Conservation (phyloP, 2,113 vertebrate species). For the Eulacestoma nigropectus region DNA sequence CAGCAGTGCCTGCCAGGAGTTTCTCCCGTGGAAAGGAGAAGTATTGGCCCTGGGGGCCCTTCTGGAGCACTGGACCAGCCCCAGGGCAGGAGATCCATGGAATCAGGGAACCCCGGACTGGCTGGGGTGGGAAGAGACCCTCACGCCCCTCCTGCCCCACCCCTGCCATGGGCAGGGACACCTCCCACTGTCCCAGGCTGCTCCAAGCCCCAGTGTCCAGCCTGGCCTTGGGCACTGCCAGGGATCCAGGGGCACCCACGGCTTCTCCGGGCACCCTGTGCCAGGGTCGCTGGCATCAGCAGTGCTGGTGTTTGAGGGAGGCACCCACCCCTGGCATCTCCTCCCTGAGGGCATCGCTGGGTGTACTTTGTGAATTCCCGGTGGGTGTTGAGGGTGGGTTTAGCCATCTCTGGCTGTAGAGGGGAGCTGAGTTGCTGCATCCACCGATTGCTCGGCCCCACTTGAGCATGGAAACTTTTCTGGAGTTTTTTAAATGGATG, state of each 20-base stretch:
- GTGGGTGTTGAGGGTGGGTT: rapidly evolving
- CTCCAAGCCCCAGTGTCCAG: neutral
- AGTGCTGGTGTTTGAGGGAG: rapidly evolving
- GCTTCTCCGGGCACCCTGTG: neutral
- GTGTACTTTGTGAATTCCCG: rapidly evolving
- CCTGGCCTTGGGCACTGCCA: neutral
- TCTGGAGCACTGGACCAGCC: neutral
- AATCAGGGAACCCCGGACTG: neutral
- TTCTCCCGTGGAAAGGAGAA: neutral
- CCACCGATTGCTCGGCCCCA: neutral
- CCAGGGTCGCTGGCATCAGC: neutral
- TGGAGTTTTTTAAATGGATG: neutral
- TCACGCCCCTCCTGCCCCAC: rapidly evolving
- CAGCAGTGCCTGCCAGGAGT: neutral
- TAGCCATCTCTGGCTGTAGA: neutral
- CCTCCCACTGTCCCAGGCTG: neutral
- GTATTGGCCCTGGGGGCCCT: no score
- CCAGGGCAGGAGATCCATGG: neutral
- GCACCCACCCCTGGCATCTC: no score
- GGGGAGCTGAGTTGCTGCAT: neutral
- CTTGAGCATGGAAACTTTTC: rapidly evolving
- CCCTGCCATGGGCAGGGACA: neutral
- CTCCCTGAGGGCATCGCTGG: neutral
- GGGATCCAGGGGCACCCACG: neutral
- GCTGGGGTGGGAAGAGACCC: rapidly evolving